These are phyloP conservation scores for Orthonyx spaldingii DNA, from an alignment of 2,113 vertebrate genomes.

Conservation along the genomic window DNA sequence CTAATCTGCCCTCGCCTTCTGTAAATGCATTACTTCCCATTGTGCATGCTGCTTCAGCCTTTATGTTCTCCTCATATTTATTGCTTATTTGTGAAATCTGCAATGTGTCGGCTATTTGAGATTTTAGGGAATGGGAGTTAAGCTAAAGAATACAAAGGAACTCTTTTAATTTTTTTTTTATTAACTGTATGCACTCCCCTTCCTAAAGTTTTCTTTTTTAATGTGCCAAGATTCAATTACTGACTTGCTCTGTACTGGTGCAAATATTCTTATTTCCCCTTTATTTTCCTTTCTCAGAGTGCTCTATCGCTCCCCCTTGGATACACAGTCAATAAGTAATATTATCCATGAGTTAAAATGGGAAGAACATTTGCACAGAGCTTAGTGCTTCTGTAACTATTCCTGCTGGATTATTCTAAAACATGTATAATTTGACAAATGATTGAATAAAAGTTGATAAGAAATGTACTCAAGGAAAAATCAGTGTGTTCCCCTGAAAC, in stretches of 20 bases:
- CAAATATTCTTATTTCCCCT: neutral
- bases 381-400: neutral
- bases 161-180: neutral
- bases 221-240: neutral
- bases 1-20: neutral
- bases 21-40: constrained; percentile 19
- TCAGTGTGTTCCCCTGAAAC: neutral
- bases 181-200: neutral
- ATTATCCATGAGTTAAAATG: neutral
- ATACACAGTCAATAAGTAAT: neutral
- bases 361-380: neutral
- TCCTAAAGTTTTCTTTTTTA: neutral
- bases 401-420: neutral
- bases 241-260: neutral
- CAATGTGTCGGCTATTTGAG: neutral
- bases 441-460: neutral
- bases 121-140: neutral
- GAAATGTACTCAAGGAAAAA: neutral
- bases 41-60: neutral
- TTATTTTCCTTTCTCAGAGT: neutral
- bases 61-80: neutral
- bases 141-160: neutral
- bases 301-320: neutral
- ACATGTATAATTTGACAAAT: neutral
- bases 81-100: neutral